phyloP scores from a whole-genome alignment of 2,113 vertebrate genomes.

The Lampris incognitus region DNA sequence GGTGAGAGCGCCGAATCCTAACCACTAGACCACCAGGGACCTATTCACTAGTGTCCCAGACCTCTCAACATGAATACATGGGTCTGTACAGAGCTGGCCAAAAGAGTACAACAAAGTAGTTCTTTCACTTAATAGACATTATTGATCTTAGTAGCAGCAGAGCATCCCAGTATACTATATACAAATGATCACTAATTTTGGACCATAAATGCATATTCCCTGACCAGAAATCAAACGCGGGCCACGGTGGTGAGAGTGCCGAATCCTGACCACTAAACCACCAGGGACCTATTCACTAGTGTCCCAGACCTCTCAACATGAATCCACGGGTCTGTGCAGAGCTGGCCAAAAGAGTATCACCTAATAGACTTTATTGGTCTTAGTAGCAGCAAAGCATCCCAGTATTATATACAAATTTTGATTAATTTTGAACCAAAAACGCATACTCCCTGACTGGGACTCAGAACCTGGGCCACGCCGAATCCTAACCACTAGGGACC shows the following conservation, averaged over 20 bases:
- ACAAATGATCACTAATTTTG: background rate
- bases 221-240: slow-evolving; percentile 64
- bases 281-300: slow-evolving; percentile 38
- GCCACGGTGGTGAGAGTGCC: slow-evolving; percentile 50
- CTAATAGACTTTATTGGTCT: too few relatives aligned
- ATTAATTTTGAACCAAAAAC: background rate
- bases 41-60: background rate
- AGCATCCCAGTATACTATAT: background rate
- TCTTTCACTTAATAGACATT: too few relatives aligned
- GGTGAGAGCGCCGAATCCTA: slow-evolving; percentile 65
- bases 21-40: slow-evolving; percentile 68
- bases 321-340: too few relatives aligned
- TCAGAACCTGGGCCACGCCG: slow-evolving; percentile 53
- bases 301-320: too few relatives aligned
- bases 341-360: too few relatives aligned
- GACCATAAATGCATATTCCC: slow-evolving; percentile 33
- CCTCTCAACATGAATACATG: too few relatives aligned
- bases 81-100: too few relatives aligned
- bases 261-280: slow-evolving; percentile 70
- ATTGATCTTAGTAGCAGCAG: too few relatives aligned
- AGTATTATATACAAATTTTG: background rate
- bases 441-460: slow-evolving; percentile 60
- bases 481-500: slow-evolving; percentile 68
- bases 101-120: too few relatives aligned
- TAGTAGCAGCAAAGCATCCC: too few relatives aligned